Base-by-base conservation (phyloP, 2,888 invertebrate species). In the Nyleta sp. region DNA sequence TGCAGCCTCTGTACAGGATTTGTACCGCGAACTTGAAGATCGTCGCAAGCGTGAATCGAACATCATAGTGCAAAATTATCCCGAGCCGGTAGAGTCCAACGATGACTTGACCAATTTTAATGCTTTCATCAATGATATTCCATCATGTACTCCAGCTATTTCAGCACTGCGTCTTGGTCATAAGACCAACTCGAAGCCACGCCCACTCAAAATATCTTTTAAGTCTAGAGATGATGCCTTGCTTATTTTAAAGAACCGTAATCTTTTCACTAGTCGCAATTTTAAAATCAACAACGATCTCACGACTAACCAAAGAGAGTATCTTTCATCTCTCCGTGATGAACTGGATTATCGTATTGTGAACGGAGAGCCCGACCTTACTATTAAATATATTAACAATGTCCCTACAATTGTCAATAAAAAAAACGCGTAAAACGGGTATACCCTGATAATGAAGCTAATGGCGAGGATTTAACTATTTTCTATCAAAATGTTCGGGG, bases 401-500 rank as follows among this genome's bases (percentile, higher is more conserved):
- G 22, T 22, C 20, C 46, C 22, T 1, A n/a, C 11, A 0, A 46
- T 46, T 2, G 22, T 46, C 18, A 17, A 18, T 7, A 46, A 46
- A 46, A 44, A 46, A 46, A 46, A 20, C 35, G n/a, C 0, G 13
- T 22, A 11, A 17, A 20, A 2, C 22, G 46, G 46, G 22, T 22
- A 46, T 46, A 10, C 46, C 1, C 22, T 22, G 2, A 2, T 10
- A 6, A 10, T 42, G 17, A 3, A 15, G 3, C 7, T 17, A 42
- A 10, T 17, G 17, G 7, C 15, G 2, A 6, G 15, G 22, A 11
- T 20, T n/a, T 46, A 5, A 2, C 35, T n/a, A 1, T 13, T 35
- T 35, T 22, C 11, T 46, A 46, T 46, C 46, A 46, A n/a, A 46
- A 46, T 17, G 20, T 46, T 11, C 46, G 46, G 5, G 46, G 22